Base-by-base conservation (phyloP, 2,113 vertebrate genomes). In the Grammatotria lemairii region DNA sequence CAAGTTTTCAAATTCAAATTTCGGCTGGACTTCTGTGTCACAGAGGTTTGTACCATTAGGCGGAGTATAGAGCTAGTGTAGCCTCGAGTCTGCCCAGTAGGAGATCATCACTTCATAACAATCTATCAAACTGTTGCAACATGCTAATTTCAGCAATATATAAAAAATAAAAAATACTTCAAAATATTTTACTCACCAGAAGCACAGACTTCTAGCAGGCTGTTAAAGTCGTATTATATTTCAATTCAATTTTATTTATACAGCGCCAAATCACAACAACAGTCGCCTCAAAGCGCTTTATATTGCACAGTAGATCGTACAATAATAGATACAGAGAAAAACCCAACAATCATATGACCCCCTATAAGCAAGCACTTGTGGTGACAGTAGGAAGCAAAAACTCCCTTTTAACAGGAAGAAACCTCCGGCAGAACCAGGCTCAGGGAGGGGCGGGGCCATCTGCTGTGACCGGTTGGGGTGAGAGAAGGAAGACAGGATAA, bases 401-500 rank as follows among this genome's bases (percentile, higher is more conserved):
- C 57, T 58, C 57, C 57, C 14, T 31, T 60, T 60, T 60, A 60
- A 60, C 57, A 60, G 57, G 26, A 60, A 60, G 57, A 31, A 31
- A 31, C 57, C 14, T 58, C 2, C 0, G 0, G 3, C 14, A 31
- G 57, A 60, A 60, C 14, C 57, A 60, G 8, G 57, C 57, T 60
- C 57, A 60, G 14, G 14, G 26, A 4, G 57, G 26, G 28, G 26
- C 3, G 8, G 55, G 55, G 8, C 57, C 26, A 60, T 3, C 57
- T 60, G 57, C 28, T 60, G 14, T 1, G 26, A 60, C 5, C 2
- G 5, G 26, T 10, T 60, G 57, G 57, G 26, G 57, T 60, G 57
- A 33, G 28, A 60, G 8, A 19, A 33, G 57, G 5, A 60, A 33
- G 57, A 60, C 28, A 17, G 28, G 28, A 60, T 6, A 60, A 60